Conservation (phyloP, 1,140 invertebrate genomes). For the Brachystomella parvula region DNA sequence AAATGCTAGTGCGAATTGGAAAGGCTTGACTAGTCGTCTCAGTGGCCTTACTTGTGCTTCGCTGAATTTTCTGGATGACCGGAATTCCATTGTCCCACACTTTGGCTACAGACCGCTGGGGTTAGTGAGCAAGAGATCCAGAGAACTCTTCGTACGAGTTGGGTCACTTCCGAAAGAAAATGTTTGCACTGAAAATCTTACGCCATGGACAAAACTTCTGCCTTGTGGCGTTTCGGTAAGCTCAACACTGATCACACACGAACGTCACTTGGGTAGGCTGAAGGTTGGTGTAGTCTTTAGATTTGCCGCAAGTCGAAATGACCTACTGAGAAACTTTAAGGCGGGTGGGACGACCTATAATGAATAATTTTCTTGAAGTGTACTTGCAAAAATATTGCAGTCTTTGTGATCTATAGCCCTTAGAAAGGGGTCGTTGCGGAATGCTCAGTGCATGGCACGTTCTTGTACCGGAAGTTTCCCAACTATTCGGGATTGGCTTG, state of each 20-base stretch:
- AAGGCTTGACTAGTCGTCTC: slow-evolving; percentile 73
- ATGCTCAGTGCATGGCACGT: too few species aligned
- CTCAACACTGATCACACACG: too few species aligned
- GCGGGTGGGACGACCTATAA: not conserved
- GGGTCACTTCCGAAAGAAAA: slow-evolving; percentile 85
- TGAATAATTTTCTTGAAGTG: too few species aligned
- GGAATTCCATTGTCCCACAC: slow-evolving; percentile 74
- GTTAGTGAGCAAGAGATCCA: slow-evolving; percentile 46
- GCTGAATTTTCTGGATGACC: slow-evolving; percentile 86
- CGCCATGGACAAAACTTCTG: slow-evolving; percentile 93
- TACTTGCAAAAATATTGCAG: too few species aligned
- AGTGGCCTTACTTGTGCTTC: slow-evolving; percentile 93
- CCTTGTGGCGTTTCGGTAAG: slow-evolving; percentile 75
- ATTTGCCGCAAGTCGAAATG: not conserved
- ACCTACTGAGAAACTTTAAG: not conserved
- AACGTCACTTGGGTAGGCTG: too few species aligned
- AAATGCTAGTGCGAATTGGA: slow-evolving; percentile 73
- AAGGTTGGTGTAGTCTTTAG: too few species aligned
- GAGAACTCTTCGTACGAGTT: slow-evolving; percentile 58
- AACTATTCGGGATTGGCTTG: too few species aligned
- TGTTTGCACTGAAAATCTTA: slow-evolving; percentile 97
- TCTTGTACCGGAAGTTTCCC: too few species aligned
- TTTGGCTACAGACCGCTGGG: slow-evolving; percentile 72
- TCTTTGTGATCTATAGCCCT: too few species aligned
- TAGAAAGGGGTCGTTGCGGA: too few species aligned